Base-by-base conservation (phyloP, 2,888 invertebrate species). In the Dasypolia templi region DNA sequence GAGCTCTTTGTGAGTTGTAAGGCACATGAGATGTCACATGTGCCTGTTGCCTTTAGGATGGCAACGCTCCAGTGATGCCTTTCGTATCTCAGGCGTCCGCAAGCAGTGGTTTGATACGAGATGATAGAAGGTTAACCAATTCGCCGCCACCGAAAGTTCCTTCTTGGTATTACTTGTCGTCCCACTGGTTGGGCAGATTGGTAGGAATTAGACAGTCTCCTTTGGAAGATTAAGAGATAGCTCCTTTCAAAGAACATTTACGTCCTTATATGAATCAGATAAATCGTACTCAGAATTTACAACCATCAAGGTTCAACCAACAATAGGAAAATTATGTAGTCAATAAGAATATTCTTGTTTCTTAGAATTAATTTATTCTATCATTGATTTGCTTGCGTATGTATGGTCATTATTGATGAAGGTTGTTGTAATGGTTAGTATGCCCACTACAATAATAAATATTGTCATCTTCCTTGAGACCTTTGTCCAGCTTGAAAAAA, bases 311-410 rank as follows among this genome's bases (percentile, higher is more conserved):
- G 46, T 49, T n/a, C 80, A 77, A n/a, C 39, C 14, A 73, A 77
- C 63, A 82, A 84, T 77, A 73, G 63, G 77, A 72, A 77, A 81
- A 81, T 77, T 69, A 68, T 84, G 66, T 69, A 70, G 55, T 72
- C 39, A 78, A 58, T 78, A 73, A 51, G 72, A 46, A 56, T 76
- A 66, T 73, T 78, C 73, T 79, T 51, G 84, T 69, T 84, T 86
- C 81, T 73, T 11, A 35, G 84, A 86, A 86, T 70, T 81, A 86
- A 81, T 86, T 80, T 84, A 84, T 86, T 77, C 63, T 59, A 75
- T 70, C 55, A 81, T 75, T 81, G 73, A 53, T 75, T 61, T 70
- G 75, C 68, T 64, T 68, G 65, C 70, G 70, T 71, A 53, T 59
- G 70, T 71, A 53, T 59, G 42, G 49, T 67, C 66, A 84, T 83